Evolutionary conservation across 2,888 invertebrate species (phyloP).

Genomic region (Parelbella ahira): DNA sequence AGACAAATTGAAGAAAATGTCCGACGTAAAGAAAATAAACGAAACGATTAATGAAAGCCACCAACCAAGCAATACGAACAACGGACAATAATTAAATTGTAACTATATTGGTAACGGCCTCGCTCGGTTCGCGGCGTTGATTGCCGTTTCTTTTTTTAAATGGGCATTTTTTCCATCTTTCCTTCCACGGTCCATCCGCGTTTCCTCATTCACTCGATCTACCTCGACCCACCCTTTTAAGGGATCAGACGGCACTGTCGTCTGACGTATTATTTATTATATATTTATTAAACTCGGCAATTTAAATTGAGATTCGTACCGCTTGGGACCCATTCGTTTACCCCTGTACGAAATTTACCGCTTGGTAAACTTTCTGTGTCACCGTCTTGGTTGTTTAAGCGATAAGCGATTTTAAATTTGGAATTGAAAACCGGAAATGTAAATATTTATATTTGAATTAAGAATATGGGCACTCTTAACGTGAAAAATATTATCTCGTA

Average conservation of each 20-base stretch:
- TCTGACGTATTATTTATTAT: conserved; percentile 14
- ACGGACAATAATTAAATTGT: conserved; percentile 26
- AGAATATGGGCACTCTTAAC: too few species aligned
- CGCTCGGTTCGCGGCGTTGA: conserved; percentile 16
- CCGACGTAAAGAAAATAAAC: conserved; percentile 4
- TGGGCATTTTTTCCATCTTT: conserved; percentile 35
- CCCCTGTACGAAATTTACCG: conserved; percentile 1
- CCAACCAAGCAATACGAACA: conserved; percentile 1
- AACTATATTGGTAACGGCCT: conserved; percentile 25
- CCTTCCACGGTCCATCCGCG: conserved; percentile 26
- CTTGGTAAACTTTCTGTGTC: too few species aligned
- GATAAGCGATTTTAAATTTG: conserved; percentile 4
- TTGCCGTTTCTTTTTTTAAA: conserved; percentile 27
- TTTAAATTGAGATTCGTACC: conserved; percentile 34
- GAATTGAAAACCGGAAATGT: too few species aligned
- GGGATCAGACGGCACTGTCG: conserved; percentile 10
- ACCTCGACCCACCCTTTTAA: conserved; percentile 28
- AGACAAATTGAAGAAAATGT: too few species aligned
- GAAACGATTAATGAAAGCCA: conserved; percentile 10
- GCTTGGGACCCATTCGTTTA: conserved; percentile 2
- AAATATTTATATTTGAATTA: too few species aligned
- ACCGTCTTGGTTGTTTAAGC: neutral
- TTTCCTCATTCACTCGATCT: conserved; percentile 44
- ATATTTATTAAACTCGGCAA: conserved; percentile 31
- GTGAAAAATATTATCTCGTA: too few species aligned